Percentiles rank a stretch among this genome's conserved stretches.
These are phyloP conservation scores for Pantherophis vulpinus DNA, from an alignment of 2,797 vertebrate species.

Conservation along the genomic window DNA sequence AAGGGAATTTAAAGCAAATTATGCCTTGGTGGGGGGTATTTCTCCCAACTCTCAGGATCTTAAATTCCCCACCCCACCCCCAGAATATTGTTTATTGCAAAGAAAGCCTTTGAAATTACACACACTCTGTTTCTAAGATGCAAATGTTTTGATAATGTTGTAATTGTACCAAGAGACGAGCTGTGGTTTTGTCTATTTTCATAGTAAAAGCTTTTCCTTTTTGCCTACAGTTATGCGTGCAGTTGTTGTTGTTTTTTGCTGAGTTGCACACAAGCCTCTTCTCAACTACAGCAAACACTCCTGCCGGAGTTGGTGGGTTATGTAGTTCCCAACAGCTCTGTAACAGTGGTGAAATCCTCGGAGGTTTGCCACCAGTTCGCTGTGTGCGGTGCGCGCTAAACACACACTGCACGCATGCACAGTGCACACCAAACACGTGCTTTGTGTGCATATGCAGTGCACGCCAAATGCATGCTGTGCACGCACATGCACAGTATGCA, in stretches of 20 bases:
- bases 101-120: conserved; percentile 26
- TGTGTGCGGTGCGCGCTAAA: no score
- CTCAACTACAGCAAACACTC: not conserved
- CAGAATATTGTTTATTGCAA: not conserved
- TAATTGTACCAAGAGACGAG: conserved; percentile 53
- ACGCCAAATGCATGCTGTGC: no score
- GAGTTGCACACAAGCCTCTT: not conserved
- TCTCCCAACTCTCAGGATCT: not conserved
- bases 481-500: no score
- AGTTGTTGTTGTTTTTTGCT: not conserved
- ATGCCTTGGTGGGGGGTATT: not conserved
- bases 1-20: not conserved
- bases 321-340: not conserved
- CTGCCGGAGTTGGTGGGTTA: not conserved
- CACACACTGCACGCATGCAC: no score
- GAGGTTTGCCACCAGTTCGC: no score
- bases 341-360: no score
- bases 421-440: no score
- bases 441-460: no score
- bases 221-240: conserved; percentile 40
- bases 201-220: conserved; percentile 70
- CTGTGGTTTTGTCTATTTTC: conserved; percentile 67
- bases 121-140: conserved; percentile 30
- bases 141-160: conserved; percentile 54
- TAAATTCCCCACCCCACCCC: not conserved